Percentiles rank a stretch among this genome's conserved stretches.
Evolutionary conservation across 2,797 vertebrate species (phyloP).

Genomic region (Acanthis flammea): DNA sequence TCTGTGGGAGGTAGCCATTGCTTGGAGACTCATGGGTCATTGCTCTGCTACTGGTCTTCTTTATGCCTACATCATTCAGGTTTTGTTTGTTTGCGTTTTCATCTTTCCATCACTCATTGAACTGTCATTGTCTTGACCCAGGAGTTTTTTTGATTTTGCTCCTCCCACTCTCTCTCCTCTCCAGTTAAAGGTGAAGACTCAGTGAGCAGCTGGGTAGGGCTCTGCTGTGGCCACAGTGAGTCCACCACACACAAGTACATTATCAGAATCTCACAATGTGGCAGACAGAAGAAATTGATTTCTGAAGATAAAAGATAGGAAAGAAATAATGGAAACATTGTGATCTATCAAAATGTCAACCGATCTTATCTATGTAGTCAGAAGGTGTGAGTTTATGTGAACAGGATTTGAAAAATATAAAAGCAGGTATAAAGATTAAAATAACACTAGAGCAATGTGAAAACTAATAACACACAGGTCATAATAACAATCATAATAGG

Average conservation of each 20-base stretch:
- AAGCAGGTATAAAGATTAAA: neutral
- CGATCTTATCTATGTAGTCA: neutral
- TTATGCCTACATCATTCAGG: neutral
- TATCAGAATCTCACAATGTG: neutral
- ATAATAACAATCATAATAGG: neutral
- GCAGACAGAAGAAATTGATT: neutral
- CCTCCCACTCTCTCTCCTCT: neutral
- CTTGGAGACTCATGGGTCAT: neutral
- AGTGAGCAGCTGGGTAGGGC: accelerated
- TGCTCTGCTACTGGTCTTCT: neutral
- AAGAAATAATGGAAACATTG: neutral
- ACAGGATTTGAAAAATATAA: neutral
- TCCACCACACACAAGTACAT: too few species aligned
- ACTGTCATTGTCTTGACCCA: neutral
- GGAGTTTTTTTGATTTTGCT: neutral
- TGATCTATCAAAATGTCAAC: neutral
- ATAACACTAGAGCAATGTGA: neutral
- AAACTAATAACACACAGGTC: neutral
- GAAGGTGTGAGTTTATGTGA: neutral
- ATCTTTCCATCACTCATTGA: neutral
- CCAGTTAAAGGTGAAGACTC: too few species aligned
- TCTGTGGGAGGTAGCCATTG: neutral
- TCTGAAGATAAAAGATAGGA: neutral
- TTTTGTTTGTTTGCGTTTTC: neutral
- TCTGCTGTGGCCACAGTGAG: neutral